Conservation (phyloP, 2,888 invertebrate species). For the Tanytarsus gracilentus region DNA sequence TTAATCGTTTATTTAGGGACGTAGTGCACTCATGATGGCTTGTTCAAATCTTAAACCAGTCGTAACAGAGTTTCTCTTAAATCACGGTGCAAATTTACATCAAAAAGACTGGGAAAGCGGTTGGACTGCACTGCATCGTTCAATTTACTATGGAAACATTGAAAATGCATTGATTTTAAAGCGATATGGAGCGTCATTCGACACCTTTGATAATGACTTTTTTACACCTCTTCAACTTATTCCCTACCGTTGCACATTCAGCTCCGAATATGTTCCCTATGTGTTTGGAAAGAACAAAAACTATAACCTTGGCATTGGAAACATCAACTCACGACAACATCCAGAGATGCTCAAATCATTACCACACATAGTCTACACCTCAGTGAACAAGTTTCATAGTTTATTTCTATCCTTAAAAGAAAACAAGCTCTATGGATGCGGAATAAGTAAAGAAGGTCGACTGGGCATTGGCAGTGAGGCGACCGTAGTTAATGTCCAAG, state of each 20-base stretch:
- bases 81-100: slow-evolving; percentile 44
- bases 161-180: slow-evolving; percentile 61
- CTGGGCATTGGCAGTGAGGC: slow-evolving; percentile 57
- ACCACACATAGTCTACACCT: slow-evolving; percentile 51
- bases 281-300: slow-evolving; percentile 82
- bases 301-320: slow-evolving; percentile 68
- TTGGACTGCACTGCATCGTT: slow-evolving; percentile 71
- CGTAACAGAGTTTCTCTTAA: slow-evolving; percentile 65
- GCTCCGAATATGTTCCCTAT: slow-evolving; percentile 44
- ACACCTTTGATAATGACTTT: slow-evolving; percentile 38
- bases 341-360: slow-evolving; percentile 62
- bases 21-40: slow-evolving; percentile 70
- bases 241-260: neutral
- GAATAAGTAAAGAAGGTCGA: slow-evolving; percentile 69
- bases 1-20: slow-evolving; percentile 46
- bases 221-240: slow-evolving; percentile 34
- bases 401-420: slow-evolving; percentile 39
- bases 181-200: slow-evolving; percentile 48
- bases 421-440: slow-evolving; percentile 58
- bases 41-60: slow-evolving; percentile 61
- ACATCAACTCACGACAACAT: slow-evolving; percentile 51
- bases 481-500: slow-evolving; percentile 39
- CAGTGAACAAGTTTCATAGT: slow-evolving; percentile 39
- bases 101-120: slow-evolving; percentile 48
- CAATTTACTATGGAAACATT: slow-evolving; percentile 75